Evolutionary conservation across 2,113 vertebrate species (phyloP).

Genomic region (Podocnemis expansa): DNA sequence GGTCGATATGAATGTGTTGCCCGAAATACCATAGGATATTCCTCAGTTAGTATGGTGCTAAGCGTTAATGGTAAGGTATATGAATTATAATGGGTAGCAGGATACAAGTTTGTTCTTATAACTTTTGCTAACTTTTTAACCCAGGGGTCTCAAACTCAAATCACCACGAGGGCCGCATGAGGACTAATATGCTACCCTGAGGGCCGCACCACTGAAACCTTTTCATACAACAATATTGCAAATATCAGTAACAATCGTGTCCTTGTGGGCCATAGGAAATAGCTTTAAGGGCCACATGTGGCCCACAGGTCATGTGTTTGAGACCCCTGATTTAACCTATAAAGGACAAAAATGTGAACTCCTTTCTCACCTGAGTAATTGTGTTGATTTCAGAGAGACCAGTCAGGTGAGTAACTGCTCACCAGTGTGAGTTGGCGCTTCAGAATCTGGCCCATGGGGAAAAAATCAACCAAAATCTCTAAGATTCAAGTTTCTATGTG

Average conservation of each 20-base stretch:
- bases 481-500: background rate
- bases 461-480: background rate
- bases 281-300: too few relatives aligned
- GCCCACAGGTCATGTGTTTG: too few relatives aligned
- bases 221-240: too few relatives aligned
- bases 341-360: background rate
- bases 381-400: rapidly evolving
- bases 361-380: background rate
- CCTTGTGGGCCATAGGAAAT: too few relatives aligned
- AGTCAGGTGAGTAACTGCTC: background rate
- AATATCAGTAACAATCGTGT: too few relatives aligned
- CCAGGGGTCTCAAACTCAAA: too few relatives aligned
- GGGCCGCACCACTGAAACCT: too few relatives aligned
- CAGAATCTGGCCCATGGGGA: background rate
- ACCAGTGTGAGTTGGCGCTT: background rate
- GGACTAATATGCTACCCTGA: too few relatives aligned
- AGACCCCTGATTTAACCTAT: too few relatives aligned
- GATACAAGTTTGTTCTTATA: background rate
- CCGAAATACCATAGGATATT: conserved; percentile 92
- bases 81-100: background rate
- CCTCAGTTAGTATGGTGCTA: conserved; percentile 92
- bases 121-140: background rate
- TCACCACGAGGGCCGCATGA: too few relatives aligned
- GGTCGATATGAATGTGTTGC: conserved; percentile 96
- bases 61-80: conserved; percentile 87